These are phyloP conservation scores for Eunapius fragilis DNA, from an alignment of 37 sponge, comb jelly and placozoan genomes.

Conservation along the genomic window DNA sequence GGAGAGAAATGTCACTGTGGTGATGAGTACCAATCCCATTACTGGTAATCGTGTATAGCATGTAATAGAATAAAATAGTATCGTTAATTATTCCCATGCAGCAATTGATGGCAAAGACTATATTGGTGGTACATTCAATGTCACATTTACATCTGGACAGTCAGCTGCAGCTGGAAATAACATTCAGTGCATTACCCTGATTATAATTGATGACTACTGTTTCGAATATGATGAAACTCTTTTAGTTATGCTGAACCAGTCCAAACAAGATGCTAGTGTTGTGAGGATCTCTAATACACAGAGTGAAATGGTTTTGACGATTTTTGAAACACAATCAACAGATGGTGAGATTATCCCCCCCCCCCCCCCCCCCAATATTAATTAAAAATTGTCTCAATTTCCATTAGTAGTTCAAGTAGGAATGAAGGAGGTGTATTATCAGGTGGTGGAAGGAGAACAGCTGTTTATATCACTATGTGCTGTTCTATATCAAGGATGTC, in stretches of 20 bases:
- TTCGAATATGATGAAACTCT: neutral
- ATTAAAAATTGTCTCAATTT: neutral
- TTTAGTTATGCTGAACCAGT: neutral
- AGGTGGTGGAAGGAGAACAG: neutral
- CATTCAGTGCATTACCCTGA: neutral
- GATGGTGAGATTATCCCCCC: too few species aligned
- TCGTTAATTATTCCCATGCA: neutral
- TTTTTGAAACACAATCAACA: too few species aligned
- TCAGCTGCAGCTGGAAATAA: neutral
- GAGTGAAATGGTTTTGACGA: neutral
- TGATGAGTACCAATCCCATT: neutral
- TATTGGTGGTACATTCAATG: neutral
- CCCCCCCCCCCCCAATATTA: too few species aligned
- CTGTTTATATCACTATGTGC: neutral
- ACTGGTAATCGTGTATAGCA: too few species aligned
- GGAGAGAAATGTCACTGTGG: neutral
- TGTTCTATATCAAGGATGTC: neutral
- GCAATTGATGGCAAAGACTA: neutral
- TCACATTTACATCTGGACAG: neutral
- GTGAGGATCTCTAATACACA: neutral
- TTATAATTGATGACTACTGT: neutral
- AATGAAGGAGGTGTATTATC: neutral
- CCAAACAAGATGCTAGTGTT: neutral
- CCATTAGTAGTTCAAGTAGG: neutral
- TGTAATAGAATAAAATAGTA: too few species aligned